Base-by-base conservation (phyloP, 2,888 invertebrate genomes). In the Plusia festucae region DNA sequence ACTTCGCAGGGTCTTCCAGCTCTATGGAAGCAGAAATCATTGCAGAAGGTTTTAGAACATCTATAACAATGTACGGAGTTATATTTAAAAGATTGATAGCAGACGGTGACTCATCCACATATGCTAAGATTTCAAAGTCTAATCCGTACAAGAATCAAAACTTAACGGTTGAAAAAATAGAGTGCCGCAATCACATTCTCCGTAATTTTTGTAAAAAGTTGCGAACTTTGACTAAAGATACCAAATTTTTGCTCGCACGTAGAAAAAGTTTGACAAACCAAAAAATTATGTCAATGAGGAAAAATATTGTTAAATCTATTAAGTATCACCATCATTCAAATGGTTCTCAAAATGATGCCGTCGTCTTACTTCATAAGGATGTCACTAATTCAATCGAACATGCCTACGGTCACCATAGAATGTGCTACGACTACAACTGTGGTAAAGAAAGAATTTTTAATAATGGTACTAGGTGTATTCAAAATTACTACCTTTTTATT, bases 71-170 rank as follows among this genome's bases (percentile, higher is more conserved):
- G 30, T 88, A 84, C 65, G 72, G 57, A 32, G 32, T 32, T 32
- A 32, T 32, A 32, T 32, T 32, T 32, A 32, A 32, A 1, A 67
- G 73, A 61, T 68, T 87, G 44, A 76, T 89, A 13, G 86, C 85
- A n/a, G 88, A 87, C 75, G 88, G 88, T 11, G 89, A 90, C 65
- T 82, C 83, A 13, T 85, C 81, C 13, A 86, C 88, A 1, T 85
- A 79, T 54, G 70, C 73, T 56, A 65, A 61, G 40, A 55, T 68
- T 18, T 54, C 70, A 15, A 16, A 53, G 32, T 46, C 54, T 11
- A 59, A 63, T 2, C 78, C 82, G 7, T 80, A 82, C 62, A 54
- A 59, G 8, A 32, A 32, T 32, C 7, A 32, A 32, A 58, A 46
- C 11, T 22, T 64, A 7, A 57, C 66, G 1, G 75, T 82, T 8